Base-by-base conservation (phyloP, 1,140 invertebrate species). In the Microplitis mediator region DNA sequence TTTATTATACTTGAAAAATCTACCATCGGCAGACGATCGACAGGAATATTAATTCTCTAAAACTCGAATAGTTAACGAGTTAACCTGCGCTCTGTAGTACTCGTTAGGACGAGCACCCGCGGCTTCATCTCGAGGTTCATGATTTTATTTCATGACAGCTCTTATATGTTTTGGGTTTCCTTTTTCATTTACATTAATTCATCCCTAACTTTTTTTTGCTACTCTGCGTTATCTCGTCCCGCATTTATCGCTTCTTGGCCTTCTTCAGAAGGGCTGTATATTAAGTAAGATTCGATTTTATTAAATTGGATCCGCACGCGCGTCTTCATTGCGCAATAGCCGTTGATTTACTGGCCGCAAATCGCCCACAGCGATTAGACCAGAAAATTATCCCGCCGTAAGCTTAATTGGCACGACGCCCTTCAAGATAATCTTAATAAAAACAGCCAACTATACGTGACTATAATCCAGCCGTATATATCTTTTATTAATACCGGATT, bases 81-180 rank as follows among this genome's bases (percentile, higher is more conserved):
- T 35, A 32, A 14, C n/a, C 13, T 64, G 62, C 31, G 8, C 6
- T 45, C 60, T 34, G 23, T 8, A 35, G 13, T 34, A 51, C 31
- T 64, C 23, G 58, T 61, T 61, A 32, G 58, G 14, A 61, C 23
- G 54, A 23, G 16, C 62, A 50, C 35, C 31, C 52, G 31, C 13
- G 63, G n/a, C 9, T 23, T 56, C 34, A 11, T 54, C 54, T 35
- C 45, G 11, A 45, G 39, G 8, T 9, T 45, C 39, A 45, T 77
- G 72, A 81, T 81, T 81, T 80, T 78, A 78, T 80, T 80, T 80
- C 78, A 80, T 76, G 76, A 67, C 71, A 61, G 45, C 13, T 61
- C 36, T 45, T n/a, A 54, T 71, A 64, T 50, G 52, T 67, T 51
- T 3, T 50, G 13, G 14, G n/a, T 31, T 14, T 6, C 9, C 9